Conservation (phyloP, 2,113 vertebrate genomes). For the Tragelaphus buxtoni region DNA sequence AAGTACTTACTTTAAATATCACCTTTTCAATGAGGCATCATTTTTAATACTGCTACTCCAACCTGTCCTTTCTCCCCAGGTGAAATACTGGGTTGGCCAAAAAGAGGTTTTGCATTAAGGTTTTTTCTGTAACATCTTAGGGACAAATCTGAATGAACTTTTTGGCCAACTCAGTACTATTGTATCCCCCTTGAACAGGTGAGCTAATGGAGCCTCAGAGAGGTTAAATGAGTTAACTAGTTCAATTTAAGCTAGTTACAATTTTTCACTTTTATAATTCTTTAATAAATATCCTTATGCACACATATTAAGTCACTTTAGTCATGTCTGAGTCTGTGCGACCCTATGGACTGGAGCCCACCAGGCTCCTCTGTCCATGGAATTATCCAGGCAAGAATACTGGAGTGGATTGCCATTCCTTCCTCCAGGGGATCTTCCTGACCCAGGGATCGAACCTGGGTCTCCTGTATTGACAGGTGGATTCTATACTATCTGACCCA, state of each 20-base stretch:
- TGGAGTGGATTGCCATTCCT: background rate
- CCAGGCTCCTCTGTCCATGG: background rate
- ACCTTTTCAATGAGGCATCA: background rate
- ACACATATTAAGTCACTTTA: background rate
- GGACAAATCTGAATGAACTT: background rate
- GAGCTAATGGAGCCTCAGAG: background rate
- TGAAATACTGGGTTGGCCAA: background rate
- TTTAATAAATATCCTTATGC: background rate
- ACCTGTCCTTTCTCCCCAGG: background rate
- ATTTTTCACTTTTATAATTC: background rate
- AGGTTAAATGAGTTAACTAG: background rate
- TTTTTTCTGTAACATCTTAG: background rate
- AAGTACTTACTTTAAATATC: background rate
- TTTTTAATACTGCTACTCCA: background rate
- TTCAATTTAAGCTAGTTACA: background rate
- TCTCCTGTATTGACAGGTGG: background rate
- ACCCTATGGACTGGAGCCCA: background rate
- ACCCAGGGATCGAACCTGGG: background rate
- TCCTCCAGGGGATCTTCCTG: background rate
- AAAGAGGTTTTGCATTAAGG: background rate
- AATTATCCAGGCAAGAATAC: background rate
- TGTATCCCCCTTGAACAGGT: background rate
- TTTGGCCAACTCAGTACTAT: background rate
- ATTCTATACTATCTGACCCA: background rate
- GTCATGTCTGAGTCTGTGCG: background rate